phyloP scores from a whole-genome alignment of 2,797 vertebrate genomes.

The Tokudaia tokunoshimensis region DNA sequence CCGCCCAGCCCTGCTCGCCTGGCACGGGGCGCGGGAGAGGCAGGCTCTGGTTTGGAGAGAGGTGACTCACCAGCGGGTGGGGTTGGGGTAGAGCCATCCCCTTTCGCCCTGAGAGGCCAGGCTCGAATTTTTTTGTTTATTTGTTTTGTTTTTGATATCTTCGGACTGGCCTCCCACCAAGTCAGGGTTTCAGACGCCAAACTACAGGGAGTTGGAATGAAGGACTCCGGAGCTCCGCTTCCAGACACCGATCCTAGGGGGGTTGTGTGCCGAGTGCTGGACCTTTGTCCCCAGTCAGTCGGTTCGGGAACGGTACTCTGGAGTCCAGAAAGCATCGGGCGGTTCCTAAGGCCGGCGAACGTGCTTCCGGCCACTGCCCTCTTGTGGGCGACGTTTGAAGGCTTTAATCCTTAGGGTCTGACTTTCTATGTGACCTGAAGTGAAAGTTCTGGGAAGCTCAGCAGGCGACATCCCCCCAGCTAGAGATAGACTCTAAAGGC shows the following conservation, averaged over 20 bases:
- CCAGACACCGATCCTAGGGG: neutral
- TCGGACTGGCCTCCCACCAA: slow-evolving; percentile 52
- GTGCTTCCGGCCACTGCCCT: slow-evolving; percentile 71
- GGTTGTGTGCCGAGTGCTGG: neutral
- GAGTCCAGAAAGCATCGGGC: slow-evolving; percentile 40
- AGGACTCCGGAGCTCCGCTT: neutral
- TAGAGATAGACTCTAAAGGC: neutral
- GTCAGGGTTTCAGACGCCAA: slow-evolving; percentile 48
- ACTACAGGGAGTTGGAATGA: neutral
- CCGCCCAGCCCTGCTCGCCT: slow-evolving; percentile 57
- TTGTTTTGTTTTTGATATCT: slow-evolving; percentile 41
- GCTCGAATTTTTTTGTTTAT: slow-evolving; percentile 30
- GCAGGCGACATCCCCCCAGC: neutral
- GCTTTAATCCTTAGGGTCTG: neutral
- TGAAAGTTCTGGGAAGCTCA: slow-evolving; percentile 21
- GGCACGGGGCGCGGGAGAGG: slow-evolving; percentile 72
- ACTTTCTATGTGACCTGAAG: slow-evolving; percentile 56
- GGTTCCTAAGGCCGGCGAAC: neutral
- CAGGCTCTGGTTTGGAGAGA: slow-evolving; percentile 63
- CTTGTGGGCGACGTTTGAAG: slow-evolving; percentile 58
- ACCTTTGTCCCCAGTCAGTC: slow-evolving; percentile 67
- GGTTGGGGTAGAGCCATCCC: slow-evolving; percentile 62
- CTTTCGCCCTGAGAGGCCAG: slow-evolving; percentile 57
- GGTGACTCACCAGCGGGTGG: slow-evolving; percentile 79
- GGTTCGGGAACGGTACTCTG: neutral